Evolutionary conservation across 1,140 invertebrate species (phyloP).

Genomic region (Magallana angulata): DNA sequence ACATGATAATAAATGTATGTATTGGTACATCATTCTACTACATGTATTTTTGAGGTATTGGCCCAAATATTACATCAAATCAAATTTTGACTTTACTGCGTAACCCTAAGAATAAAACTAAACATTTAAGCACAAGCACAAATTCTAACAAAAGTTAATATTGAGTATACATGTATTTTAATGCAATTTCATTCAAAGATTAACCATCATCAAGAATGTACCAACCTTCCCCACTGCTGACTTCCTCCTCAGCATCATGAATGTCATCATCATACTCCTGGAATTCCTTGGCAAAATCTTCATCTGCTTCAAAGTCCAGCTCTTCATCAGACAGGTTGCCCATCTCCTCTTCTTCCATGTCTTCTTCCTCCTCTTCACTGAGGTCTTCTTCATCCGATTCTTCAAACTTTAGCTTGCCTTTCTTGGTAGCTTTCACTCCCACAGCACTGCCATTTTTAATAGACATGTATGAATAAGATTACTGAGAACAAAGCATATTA

Average conservation of each 20-base stretch:
- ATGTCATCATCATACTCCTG: conserved; percentile 58
- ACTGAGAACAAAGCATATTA: too few relatives aligned
- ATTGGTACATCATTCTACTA: too few relatives aligned
- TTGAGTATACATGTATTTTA: too few relatives aligned
- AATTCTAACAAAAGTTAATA: too few relatives aligned
- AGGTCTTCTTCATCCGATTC: conserved; percentile 49
- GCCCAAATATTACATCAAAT: too few relatives aligned
- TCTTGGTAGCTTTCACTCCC: conserved; percentile 59
- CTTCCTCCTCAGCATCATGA: conserved; percentile 56
- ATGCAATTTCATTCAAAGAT: too few relatives aligned
- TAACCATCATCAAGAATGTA: background rate
- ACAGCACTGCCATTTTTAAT: conserved; percentile 61
- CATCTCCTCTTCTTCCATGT: conserved; percentile 68
- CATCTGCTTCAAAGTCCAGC: conserved; percentile 77
- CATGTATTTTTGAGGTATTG: too few relatives aligned
- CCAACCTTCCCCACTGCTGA: conserved; percentile 61
- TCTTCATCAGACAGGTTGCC: conserved; percentile 75
- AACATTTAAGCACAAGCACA: too few relatives aligned
- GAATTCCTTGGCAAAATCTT: conserved; percentile 75
- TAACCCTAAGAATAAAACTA: too few relatives aligned
- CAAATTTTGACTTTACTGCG: too few relatives aligned
- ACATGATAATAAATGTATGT: too few relatives aligned
- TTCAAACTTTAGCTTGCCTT: conserved; percentile 51
- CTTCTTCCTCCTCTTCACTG: conserved; percentile 67
- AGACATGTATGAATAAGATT: background rate